These are phyloP conservation scores for Hyposoter dolosus DNA, from an alignment of 2,888 invertebrate species.

Conservation along the genomic window DNA sequence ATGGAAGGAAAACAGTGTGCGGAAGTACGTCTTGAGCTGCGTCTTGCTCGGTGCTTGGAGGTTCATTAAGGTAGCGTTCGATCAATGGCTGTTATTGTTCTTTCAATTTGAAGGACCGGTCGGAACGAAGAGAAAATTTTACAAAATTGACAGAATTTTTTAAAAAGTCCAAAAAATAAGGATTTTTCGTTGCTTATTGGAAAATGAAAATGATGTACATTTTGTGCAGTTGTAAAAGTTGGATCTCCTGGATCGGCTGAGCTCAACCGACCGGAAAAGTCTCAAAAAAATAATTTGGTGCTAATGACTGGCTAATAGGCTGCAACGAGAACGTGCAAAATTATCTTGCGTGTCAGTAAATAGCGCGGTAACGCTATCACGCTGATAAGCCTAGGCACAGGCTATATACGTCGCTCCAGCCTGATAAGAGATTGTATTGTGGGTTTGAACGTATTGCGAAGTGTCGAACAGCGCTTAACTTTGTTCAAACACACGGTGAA, in stretches of 20 bases:
- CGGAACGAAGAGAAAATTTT: too few species aligned
- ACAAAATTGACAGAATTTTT: too few species aligned
- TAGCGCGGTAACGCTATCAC: constrained; percentile 65
- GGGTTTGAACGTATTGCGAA: constrained; percentile 39
- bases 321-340: background rate
- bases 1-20: too few species aligned
- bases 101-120: too few species aligned
- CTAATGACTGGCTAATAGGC: constrained; percentile 27
- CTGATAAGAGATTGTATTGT: constrained; percentile 68
- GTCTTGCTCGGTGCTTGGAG: too few species aligned
- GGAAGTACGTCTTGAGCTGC: too few species aligned
- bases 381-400: constrained; percentile 66
- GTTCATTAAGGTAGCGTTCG: too few species aligned
- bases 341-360: constrained; percentile 54
- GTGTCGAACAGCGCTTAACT: background rate
- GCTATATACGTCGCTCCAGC: constrained; percentile 38
- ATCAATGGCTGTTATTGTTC: too few species aligned
- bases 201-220: background rate
- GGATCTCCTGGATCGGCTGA: background rate
- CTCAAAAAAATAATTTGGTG: background rate
- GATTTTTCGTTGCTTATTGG: too few species aligned
- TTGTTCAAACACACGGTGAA: constrained; percentile 25
- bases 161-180: too few species aligned
- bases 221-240: background rate
- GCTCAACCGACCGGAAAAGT: background rate